Base-by-base conservation (phyloP, 2,797 vertebrate genomes). In the Takifugu ocellatus region DNA sequence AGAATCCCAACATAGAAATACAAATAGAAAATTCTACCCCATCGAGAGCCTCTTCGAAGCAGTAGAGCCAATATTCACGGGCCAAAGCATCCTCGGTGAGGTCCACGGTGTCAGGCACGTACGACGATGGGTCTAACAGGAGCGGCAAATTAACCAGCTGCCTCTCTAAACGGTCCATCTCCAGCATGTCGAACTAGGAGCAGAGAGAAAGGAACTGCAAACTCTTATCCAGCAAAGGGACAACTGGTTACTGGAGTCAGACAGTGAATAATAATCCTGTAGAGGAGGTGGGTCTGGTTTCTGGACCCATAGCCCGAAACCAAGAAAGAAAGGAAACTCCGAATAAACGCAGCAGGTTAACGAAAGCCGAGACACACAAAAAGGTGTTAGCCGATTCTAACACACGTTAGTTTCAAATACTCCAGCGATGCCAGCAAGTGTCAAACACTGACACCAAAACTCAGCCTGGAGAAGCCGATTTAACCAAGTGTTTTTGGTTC, bases 161-260 rank as follows among this genome's bases (percentile, higher is more conserved):
- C 62, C 96, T 90, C 77, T 98, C 97, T 70, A 99, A 83, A 21
- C 97, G 94, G 67, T 99, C 97, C 96, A 99, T 99, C 77, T 99
- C 97, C 73, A 99, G 67, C 92, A 99, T 93, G 88, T 98, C 97
- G 75, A 99, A 99, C 97, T 99, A 68, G 10, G 70, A 3, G 61
- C 26, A 39, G 9, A 17, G 6, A 29, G 53, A 61, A 31, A 72
- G 11, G 73, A 1, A 66, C 3, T 29, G 10, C 29, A 31, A 8
- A 2, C 29, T 21, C 21, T 21, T 21, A 21, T 21, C 21, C 21
- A 21, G 21, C 21, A 21, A 21, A 21, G 21, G 21, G 21, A 21
- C 21, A 21, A 21, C 21, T 21, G 21, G 21, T 21, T 21, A 21
- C 21, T 21, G 21, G 21, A 21, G 21, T 21, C 21, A 21, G 21